These are phyloP conservation scores for Drosophila ironensis DNA, from an alignment of 1,140 invertebrate genomes.

Conservation along the genomic window DNA sequence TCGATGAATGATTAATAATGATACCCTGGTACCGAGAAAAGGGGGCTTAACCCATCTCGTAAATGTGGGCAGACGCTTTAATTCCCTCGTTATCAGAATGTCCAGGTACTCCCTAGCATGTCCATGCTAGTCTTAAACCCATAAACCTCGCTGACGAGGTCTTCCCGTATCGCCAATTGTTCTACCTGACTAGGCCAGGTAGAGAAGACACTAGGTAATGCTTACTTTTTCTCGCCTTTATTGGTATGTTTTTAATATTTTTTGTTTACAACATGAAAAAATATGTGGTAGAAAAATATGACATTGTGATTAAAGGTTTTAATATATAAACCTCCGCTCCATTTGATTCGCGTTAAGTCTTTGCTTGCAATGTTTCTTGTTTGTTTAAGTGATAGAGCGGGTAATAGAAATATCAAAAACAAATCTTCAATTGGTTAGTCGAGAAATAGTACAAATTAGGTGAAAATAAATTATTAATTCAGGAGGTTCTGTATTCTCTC, in stretches of 20 bases:
- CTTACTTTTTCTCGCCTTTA: slow-evolving; percentile 37
- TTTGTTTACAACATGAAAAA: slow-evolving; percentile 76
- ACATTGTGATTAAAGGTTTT: slow-evolving; percentile 53
- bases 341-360: slow-evolving; percentile 56
- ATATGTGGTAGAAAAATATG: slow-evolving; percentile 79
- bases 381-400: slow-evolving; percentile 6
- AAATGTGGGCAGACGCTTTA: slow-evolving; percentile 13
- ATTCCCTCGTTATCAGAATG: slow-evolving; percentile 19
- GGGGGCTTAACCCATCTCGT: slow-evolving; percentile 10
- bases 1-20: slow-evolving; percentile 14
- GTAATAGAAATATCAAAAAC: slow-evolving; percentile 6
- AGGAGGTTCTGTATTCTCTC: slow-evolving; percentile 13
- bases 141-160: slow-evolving; percentile 9
- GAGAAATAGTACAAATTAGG: slow-evolving; percentile 27
- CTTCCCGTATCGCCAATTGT: slow-evolving; percentile 17
- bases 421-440: slow-evolving; percentile 38
- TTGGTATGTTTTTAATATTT: slow-evolving; percentile 27
- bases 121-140: slow-evolving; percentile 10
- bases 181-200: slow-evolving; percentile 50
- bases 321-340: slow-evolving; percentile 58
- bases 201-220: slow-evolving; percentile 1
- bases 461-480: slow-evolving; percentile 38
- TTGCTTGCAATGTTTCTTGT: slow-evolving; percentile 51
- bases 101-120: not conserved
- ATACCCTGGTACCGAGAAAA: slow-evolving; percentile 7